phyloP scores from a whole-genome alignment of 2,113 vertebrate genomes.

The Callorhinus ursinus region DNA sequence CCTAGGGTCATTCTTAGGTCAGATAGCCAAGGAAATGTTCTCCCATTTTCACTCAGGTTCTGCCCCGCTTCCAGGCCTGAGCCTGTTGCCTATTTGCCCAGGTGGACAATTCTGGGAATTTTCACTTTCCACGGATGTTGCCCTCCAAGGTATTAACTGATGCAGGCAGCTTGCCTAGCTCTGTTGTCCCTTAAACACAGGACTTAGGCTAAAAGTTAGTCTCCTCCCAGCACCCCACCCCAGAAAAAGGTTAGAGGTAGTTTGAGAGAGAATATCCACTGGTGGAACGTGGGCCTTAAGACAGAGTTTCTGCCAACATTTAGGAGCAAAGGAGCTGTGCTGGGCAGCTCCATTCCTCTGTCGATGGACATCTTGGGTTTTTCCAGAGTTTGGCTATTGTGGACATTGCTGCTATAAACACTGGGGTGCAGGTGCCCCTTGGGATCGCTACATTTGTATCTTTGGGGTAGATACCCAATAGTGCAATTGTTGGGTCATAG shows the following conservation, averaged over 20 bases:
- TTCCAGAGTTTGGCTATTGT: neutral
- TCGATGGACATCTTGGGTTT: neutral
- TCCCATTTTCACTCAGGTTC: neutral
- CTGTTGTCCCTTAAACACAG: neutral
- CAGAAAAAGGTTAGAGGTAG: neutral
- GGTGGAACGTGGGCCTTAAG: neutral
- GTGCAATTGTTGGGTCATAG: neutral
- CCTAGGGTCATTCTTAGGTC: neutral
- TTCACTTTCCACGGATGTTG: neutral
- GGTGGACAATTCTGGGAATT: neutral
- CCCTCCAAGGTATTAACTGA: neutral
- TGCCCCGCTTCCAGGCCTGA: neutral
- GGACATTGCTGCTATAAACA: neutral
- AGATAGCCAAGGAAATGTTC: too few relatives aligned
- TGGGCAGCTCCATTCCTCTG: neutral
- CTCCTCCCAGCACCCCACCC: too few relatives aligned
- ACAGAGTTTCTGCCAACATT: neutral
- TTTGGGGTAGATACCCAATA: neutral
- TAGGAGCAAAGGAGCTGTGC: neutral
- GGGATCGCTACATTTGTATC: neutral
- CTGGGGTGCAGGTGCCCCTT: neutral
- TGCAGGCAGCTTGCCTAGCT: neutral
- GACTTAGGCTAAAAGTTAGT: neutral
- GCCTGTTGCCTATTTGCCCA: neutral
- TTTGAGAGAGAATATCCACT: neutral